A percentile compares a stretch with the other conserved stretches of the same genome.
These are phyloP conservation scores for Thymelicus lineola DNA, from an alignment of 2,888 invertebrate species.

Conservation along the genomic window DNA sequence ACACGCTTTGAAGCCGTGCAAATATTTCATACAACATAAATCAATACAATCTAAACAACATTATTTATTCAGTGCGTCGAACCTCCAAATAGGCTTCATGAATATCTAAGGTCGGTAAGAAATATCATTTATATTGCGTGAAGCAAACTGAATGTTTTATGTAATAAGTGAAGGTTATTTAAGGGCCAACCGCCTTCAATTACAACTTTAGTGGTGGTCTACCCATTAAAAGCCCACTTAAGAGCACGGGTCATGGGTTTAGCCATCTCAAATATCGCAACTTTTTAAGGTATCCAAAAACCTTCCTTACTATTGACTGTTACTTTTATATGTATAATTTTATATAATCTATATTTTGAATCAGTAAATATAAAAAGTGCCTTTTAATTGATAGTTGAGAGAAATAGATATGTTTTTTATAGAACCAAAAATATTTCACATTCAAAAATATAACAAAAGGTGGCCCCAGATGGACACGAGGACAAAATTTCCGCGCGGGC, in stretches of 20 bases:
- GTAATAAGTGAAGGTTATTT: constrained; percentile 6
- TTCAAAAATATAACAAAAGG: too few species aligned
- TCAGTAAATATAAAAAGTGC: neutral
- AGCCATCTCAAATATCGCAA: too few species aligned
- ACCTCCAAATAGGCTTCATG: constrained; percentile 4
- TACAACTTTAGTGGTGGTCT: neutral
- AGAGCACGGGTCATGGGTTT: too few species aligned
- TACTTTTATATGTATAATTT: too few species aligned
- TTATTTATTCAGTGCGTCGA: neutral
- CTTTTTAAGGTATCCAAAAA: too few species aligned
- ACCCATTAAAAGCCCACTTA: neutral
- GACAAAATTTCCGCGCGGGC: too few species aligned
- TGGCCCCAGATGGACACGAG: too few species aligned
- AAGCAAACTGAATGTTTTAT: constrained; percentile 3
- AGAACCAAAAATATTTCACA: too few species aligned
- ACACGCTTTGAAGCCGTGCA: neutral
- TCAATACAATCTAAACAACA: constrained; percentile 10
- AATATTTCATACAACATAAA: constrained; percentile 6
- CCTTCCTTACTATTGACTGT: too few species aligned
- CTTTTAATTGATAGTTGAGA: too few species aligned
- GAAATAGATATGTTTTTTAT: too few species aligned
- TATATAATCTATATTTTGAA: too few species aligned
- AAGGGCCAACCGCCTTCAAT: neutral
- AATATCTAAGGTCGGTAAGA: constrained; percentile 8
- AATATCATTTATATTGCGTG: constrained; percentile 11